phyloP scores from a whole-genome alignment of 2,113 vertebrate genomes.

The Crypturellus undulatus region DNA sequence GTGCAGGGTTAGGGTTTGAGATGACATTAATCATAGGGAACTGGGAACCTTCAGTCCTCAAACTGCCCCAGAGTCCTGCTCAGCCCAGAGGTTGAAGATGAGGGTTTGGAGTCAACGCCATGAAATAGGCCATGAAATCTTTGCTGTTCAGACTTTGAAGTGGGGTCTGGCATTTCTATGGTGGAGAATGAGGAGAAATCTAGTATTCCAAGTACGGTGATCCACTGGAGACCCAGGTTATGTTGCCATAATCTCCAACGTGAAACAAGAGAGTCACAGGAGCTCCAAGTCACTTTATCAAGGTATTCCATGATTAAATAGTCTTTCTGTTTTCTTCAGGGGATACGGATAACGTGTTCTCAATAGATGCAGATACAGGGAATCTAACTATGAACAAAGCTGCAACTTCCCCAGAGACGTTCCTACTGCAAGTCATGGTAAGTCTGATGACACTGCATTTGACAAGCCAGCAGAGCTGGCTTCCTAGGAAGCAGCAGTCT shows the following conservation, averaged over 20 bases:
- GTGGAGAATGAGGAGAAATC: neutral
- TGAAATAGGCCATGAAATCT: no score
- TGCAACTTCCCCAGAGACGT: slow-evolving; percentile 73
- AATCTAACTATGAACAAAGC: slow-evolving; percentile 86
- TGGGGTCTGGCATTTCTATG: neutral
- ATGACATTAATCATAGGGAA: neutral
- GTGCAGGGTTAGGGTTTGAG: neutral
- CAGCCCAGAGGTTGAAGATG: no score
- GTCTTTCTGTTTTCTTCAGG: slow-evolving; percentile 70
- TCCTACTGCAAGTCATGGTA: slow-evolving; percentile 86
- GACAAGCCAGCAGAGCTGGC: neutral
- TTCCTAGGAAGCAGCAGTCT: neutral
- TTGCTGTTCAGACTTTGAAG: neutral
- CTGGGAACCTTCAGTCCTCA: neutral
- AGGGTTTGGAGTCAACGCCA: no score
- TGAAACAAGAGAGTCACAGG: neutral
- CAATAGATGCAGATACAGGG: slow-evolving; percentile 79
- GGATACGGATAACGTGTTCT: slow-evolving; percentile 80
- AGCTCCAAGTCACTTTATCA: neutral
- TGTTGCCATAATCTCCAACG: neutral
- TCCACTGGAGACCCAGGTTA: neutral
- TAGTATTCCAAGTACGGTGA: neutral
- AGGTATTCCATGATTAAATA: neutral
- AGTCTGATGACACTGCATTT: neutral
- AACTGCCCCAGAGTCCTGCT: neutral